Evolutionary conservation across 2,888 invertebrate genomes (phyloP).

Genomic region (Druceiella hillmani): DNA sequence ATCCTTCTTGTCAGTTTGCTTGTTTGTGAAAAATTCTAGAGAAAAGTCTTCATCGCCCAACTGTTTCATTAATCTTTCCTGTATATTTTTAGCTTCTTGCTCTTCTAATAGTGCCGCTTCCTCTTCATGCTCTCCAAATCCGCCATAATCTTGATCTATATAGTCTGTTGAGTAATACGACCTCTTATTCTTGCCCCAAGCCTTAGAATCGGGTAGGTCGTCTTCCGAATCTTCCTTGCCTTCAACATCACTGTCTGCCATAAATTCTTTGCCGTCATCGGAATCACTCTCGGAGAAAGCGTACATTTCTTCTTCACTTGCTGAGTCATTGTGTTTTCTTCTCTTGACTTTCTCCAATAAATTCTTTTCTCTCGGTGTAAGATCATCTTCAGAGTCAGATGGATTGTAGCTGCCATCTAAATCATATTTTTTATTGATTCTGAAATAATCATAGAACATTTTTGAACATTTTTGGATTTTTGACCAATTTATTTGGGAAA

Average conservation of each 20-base stretch:
- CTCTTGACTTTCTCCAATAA: constrained; percentile 57
- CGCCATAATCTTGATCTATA: constrained; percentile 80
- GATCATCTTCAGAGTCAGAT: constrained; percentile 70
- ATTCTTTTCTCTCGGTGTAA: constrained; percentile 58
- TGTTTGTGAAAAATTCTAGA: constrained; percentile 51
- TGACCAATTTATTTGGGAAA: no score
- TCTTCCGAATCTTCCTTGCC: constrained; percentile 62
- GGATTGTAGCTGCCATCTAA: constrained; percentile 54
- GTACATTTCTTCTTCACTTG: constrained; percentile 59
- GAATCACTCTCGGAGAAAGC: constrained; percentile 51
- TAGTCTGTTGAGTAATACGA: constrained; percentile 84
- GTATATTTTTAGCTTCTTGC: constrained; percentile 76
- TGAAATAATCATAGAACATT: no score
- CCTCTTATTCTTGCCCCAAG: constrained; percentile 82
- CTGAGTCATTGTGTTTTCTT: constrained; percentile 45
- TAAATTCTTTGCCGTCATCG: constrained; percentile 40
- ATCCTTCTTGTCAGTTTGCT: constrained; percentile 31
- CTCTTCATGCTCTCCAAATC: constrained; percentile 63
- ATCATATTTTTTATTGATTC: constrained; percentile 39
- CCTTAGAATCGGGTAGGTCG: constrained; percentile 71
- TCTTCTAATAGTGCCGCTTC: constrained; percentile 73
- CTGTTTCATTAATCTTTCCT: constrained; percentile 69
- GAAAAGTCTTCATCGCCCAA: constrained; percentile 74
- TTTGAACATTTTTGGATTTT: no score
- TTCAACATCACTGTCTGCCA: constrained; percentile 72